Evolutionary conservation across 2,797 vertebrate species (phyloP).

Genomic region (Gymnopithys bicolor): DNA sequence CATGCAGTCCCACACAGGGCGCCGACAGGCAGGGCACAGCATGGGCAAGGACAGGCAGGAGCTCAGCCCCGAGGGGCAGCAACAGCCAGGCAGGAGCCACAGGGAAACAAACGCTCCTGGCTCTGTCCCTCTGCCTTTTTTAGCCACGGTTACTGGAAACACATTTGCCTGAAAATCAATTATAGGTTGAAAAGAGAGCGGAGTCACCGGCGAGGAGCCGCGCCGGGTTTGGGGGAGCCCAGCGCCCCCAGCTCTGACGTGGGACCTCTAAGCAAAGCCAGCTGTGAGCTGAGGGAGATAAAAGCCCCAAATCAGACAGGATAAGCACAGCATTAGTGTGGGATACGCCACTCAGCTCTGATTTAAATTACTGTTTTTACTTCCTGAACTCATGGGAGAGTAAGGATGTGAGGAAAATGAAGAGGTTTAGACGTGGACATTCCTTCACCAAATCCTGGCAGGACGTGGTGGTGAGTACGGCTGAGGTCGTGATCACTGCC

Average conservation of each 20-base stretch:
- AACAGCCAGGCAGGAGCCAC: background rate
- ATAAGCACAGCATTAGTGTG: constrained; percentile 81
- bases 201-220: background rate
- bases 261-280: constrained; percentile 84
- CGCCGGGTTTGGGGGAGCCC: constrained; percentile 45
- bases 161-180: background rate
- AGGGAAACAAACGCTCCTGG: background rate
- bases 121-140: background rate
- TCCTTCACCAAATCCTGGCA: constrained; percentile 38
- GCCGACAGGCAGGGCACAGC: background rate
- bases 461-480: constrained; percentile 14
- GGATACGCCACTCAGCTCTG: constrained; percentile 80
- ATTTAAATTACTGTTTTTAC: constrained; percentile 72
- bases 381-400: constrained; percentile 72
- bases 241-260: constrained; percentile 73
- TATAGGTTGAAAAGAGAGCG: background rate
- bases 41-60: background rate
- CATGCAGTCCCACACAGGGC: accelerated
- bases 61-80: background rate
- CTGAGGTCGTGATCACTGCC: constrained; percentile 13
- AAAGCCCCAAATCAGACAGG: constrained; percentile 85
- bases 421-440: constrained; percentile 62
- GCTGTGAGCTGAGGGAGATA: constrained; percentile 82
- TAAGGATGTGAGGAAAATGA: constrained; percentile 67
- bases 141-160: background rate